A percentile compares a stretch with the other conserved stretches of the same genome.
These are phyloP conservation scores for Ceratitis capitata DNA, from an alignment of 1,140 invertebrate species.

Conservation along the genomic window DNA sequence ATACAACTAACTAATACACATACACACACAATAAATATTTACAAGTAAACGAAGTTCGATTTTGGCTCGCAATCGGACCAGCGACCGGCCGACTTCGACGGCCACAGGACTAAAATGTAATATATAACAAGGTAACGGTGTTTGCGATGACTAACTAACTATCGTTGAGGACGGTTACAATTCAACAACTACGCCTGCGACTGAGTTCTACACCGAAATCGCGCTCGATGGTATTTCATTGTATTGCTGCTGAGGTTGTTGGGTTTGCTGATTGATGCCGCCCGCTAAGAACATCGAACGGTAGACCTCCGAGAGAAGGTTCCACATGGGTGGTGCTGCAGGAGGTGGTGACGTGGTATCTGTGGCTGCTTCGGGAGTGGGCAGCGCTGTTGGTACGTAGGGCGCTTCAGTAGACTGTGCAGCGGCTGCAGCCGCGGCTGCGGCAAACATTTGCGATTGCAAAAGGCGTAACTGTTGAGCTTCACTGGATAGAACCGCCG, in stretches of 20 bases:
- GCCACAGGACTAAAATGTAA: neutral
- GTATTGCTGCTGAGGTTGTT: constrained; percentile 39
- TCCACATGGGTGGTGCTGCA: constrained; percentile 58
- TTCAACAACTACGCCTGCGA: neutral
- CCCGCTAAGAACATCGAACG: constrained; percentile 57
- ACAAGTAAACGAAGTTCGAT: neutral
- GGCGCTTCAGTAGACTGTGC: constrained; percentile 41
- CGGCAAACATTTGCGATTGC: constrained; percentile 62
- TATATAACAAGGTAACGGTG: constrained; percentile 38
- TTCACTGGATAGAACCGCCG: constrained; percentile 42
- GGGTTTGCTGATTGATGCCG: constrained; percentile 41
- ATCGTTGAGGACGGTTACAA: neutral
- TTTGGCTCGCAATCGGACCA: neutral
- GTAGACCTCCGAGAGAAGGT: constrained; percentile 60
- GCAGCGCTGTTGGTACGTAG: neutral
- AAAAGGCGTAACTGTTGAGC: constrained; percentile 55
- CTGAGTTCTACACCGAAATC: constrained; percentile 54
- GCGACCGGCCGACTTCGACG: neutral
- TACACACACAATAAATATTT: constrained; percentile 27
- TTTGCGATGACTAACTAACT: neutral
- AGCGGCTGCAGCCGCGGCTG: constrained; percentile 55
- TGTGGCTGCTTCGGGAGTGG: neutral
- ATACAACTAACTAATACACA: neutral
- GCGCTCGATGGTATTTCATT: constrained; percentile 51
- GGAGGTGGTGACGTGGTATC: neutral